These are phyloP conservation scores for Sanderia malayensis DNA, from an alignment of 30 jellyfish, hydroid and myxozoan species.

Conservation along the genomic window DNA sequence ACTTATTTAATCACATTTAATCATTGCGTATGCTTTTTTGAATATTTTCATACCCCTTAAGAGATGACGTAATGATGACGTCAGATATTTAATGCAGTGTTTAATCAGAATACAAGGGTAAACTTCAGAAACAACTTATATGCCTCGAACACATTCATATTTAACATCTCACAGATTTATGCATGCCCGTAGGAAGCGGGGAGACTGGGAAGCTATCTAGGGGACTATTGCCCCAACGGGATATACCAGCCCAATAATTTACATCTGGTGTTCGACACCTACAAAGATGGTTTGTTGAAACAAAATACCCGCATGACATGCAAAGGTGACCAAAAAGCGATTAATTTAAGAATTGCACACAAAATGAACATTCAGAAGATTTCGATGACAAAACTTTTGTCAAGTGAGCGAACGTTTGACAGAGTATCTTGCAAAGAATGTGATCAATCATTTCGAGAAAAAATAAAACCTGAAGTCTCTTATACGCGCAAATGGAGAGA, in stretches of 20 bases:
- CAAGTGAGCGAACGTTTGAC: constrained; percentile 45
- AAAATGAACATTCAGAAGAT: constrained; percentile 20
- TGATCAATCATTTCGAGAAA: constrained; percentile 23
- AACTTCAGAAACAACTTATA: neutral
- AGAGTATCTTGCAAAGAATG: constrained; percentile 44
- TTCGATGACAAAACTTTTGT: constrained; percentile 36
- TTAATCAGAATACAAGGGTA: neutral
- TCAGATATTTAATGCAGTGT: constrained; percentile 1
- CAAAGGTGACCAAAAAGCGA: constrained; percentile 22
- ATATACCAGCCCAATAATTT: neutral
- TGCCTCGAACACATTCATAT: neutral
- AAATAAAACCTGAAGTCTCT: constrained; percentile 40
- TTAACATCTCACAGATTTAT: neutral
- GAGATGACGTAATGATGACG: constrained; percentile 8
- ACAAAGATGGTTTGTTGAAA: constrained; percentile 15
- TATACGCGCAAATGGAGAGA: constrained; percentile 36
- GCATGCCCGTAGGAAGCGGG: neutral
- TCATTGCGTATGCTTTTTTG: constrained; percentile 10
- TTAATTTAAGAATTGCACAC: constrained; percentile 1
- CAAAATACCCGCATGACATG: constrained; percentile 19
- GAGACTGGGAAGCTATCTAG: neutral
- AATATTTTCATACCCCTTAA: constrained; percentile 5
- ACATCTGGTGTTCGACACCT: constrained; percentile 13
- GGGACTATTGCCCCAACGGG: neutral
- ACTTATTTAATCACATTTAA: neutral